Base-by-base conservation (phyloP, 2,888 invertebrate species). In the Ectemnius cavifrons region DNA sequence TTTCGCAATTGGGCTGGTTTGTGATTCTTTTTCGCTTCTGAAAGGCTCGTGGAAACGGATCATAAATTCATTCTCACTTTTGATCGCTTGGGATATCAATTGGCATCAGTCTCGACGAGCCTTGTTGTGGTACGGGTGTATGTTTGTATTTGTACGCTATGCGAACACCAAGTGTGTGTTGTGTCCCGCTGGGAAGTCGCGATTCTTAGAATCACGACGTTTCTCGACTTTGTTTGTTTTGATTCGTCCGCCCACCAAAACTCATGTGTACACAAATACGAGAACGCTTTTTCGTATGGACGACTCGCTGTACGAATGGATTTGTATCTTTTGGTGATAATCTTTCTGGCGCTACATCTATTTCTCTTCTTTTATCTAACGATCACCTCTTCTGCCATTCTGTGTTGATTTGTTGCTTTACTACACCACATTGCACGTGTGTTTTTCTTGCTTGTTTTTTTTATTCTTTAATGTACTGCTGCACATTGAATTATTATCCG, bases 1-100 rank as follows among this genome's bases (percentile, higher is more conserved):
- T 72, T 63, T 46, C 37, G 28, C 23, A 23, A 60, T 63, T 28
- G 37, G 58, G 57, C 46, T 67, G 52, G 16, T 62, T 61, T 59
- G 52, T 46, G 47, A 47, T 65, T 46, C 67, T 65, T 57, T 62
- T 52, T 57, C 64, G 58, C 63, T 78, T 75, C 61, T 60, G 18
- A 45, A 47, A 60, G 67, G 37, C 76, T 73, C 59, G 28, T 56
- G 57, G 62, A 64, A 37, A 56, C n/a, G 6, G 13, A 47, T 28
- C 13, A 13, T 13, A 14, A 20, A 16, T 16, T 37, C 5, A 27
- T 58, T 27, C 16, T 18, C 11, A 28, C 45, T 28, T 20, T 2
- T 57, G 5, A 47, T 0, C 8, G 27, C n/a, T 47, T 49, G 37
- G 18, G 56, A 20, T 23, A 23, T 16, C 3, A 23, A 23, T 23